A percentile compares a stretch with the other conserved stretches of the same genome.
Evolutionary conservation across 2,888 invertebrate species (phyloP).

Genomic region (Plusia festucae): DNA sequence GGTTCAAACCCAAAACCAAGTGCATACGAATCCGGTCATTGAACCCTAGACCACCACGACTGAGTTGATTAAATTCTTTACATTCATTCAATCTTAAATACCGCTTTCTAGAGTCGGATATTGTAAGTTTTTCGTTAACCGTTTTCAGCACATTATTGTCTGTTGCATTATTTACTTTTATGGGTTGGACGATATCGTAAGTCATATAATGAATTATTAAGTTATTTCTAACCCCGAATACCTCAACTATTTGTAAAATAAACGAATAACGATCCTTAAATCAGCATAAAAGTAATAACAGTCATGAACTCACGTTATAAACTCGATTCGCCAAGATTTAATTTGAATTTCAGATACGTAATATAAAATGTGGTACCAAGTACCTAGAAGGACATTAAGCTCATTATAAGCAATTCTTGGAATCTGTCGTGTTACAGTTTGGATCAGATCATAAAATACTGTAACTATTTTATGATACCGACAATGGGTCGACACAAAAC

Average conservation of each 20-base stretch:
- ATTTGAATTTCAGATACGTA: constrained; percentile 21
- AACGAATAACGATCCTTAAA: constrained; percentile 11
- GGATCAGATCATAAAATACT: constrained; percentile 12
- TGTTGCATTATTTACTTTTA: neutral
- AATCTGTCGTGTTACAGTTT: constrained; percentile 9
- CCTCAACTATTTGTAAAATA: constrained; percentile 13
- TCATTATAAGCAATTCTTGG: constrained; percentile 6
- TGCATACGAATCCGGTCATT: no score
- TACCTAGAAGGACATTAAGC: constrained; percentile 12
- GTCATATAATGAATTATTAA: constrained; percentile 6
- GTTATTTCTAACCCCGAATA: neutral
- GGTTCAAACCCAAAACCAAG: no score
- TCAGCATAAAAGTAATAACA: constrained; percentile 15
- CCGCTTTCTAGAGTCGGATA: no score
- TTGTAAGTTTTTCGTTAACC: neutral
- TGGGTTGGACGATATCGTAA: neutral
- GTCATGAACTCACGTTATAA: constrained; percentile 19
- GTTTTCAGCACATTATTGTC: neutral
- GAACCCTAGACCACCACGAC: no score
- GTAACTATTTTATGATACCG: constrained; percentile 18
- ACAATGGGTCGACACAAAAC: constrained; percentile 11
- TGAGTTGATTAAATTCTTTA: no score
- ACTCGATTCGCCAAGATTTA: constrained; percentile 10
- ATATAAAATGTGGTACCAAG: constrained; percentile 9
- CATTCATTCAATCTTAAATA: no score